Evolutionary conservation across 2,888 invertebrate genomes (phyloP).

Genomic region (Mimumesa dahlbomi): DNA sequence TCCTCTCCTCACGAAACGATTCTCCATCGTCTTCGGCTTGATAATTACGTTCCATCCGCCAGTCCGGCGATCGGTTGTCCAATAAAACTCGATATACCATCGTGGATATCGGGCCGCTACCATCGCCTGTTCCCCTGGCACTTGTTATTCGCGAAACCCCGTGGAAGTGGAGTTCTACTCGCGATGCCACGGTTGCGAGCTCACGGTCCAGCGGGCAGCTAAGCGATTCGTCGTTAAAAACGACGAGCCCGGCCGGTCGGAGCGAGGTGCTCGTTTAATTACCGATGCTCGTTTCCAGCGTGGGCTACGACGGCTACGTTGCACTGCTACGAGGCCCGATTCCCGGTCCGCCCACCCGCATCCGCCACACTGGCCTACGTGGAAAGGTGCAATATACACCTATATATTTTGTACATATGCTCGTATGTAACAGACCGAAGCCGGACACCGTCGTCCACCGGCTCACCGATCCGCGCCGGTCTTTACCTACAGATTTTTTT

Average conservation of each 20-base stretch:
- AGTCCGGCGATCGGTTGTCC: no score
- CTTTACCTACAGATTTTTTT: slow-evolving; percentile 38
- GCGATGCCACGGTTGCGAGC: not conserved
- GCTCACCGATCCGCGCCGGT: slow-evolving; percentile 18
- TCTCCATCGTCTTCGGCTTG: not conserved
- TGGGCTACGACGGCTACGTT: slow-evolving; percentile 39
- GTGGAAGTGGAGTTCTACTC: not conserved
- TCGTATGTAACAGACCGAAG: slow-evolving; percentile 26
- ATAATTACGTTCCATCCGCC: not conserved
- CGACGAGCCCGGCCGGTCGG: slow-evolving; percentile 23
- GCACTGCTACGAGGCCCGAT: slow-evolving; percentile 48
- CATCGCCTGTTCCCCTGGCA: no score
- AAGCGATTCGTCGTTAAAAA: slow-evolving; percentile 26
- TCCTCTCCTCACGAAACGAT: no score
- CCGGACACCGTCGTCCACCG: slow-evolving; percentile 18
- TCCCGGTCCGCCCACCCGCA: slow-evolving; percentile 76
- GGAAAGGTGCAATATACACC: slow-evolving; percentile 57
- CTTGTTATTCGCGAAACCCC: slow-evolving; percentile 8
- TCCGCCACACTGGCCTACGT: slow-evolving; percentile 69
- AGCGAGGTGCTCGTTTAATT: slow-evolving; percentile 63
- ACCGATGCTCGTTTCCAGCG: slow-evolving; percentile 61
- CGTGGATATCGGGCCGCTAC: no score
- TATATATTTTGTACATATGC: slow-evolving; percentile 18
- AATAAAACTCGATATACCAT: no score
- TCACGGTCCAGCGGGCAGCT: not conserved